Evolutionary conservation across 2,888 invertebrate genomes (phyloP).

Genomic region (Lordiphosa fenestrarum): DNA sequence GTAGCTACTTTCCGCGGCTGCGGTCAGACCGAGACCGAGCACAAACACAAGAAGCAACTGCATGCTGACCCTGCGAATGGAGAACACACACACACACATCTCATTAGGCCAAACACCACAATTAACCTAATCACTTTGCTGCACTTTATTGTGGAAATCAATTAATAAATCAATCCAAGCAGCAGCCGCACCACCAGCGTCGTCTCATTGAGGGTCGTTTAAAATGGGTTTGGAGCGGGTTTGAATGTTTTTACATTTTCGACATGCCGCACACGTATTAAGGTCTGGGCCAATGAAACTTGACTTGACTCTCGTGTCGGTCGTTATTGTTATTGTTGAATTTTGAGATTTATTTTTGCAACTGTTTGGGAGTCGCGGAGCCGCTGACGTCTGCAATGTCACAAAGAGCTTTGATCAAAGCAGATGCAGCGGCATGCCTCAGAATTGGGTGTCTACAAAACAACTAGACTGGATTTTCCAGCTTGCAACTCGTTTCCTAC

Average conservation of each 20-base stretch:
- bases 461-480: conserved; percentile 54
- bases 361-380: too few relatives aligned
- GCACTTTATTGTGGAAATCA: conserved; percentile 17
- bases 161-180: conserved; percentile 18
- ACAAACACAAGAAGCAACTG: conserved; percentile 42
- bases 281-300: conserved; percentile 72
- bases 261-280: conserved; percentile 65
- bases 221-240: conserved; percentile 28
- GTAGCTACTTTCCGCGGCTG: conserved; percentile 48
- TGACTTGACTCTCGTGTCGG: conserved; percentile 30
- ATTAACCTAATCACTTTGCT: conserved; percentile 34
- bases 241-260: conserved; percentile 21
- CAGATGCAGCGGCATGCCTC: conserved; percentile 20
- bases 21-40: conserved; percentile 34
- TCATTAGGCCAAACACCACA: conserved; percentile 15
- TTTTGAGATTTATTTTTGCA: conserved; percentile 1
- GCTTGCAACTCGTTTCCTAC: conserved; percentile 51
- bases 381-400: too few relatives aligned
- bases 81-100: conserved; percentile 1
- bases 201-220: conserved; percentile 8
- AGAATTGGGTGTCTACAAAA: background rate
- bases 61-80: conserved; percentile 41
- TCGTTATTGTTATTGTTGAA: conserved; percentile 12
- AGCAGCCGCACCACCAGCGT: conserved; percentile 2
- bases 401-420: conserved; percentile 3